Conservation (phyloP, 2,888 invertebrate genomes). For the Lymantria dispar region DNA sequence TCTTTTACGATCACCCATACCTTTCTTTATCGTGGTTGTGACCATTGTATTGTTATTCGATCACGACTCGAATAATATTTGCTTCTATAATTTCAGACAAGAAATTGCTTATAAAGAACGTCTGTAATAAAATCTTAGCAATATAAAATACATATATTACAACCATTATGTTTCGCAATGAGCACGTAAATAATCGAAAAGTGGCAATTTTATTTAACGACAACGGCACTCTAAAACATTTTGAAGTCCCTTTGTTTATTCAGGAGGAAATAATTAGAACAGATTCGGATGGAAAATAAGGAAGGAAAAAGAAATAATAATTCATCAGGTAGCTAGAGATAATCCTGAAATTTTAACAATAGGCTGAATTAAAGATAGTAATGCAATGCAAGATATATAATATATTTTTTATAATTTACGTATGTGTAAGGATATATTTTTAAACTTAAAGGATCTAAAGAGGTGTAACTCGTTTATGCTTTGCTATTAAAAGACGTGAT, state of each 20-base stretch:
- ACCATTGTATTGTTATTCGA: no score
- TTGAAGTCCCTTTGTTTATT: constrained; percentile 62
- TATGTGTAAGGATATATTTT: no score
- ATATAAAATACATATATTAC: not conserved
- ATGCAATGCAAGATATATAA: constrained; percentile 3
- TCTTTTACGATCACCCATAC: no score
- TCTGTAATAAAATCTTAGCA: no score
- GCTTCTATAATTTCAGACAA: no score
- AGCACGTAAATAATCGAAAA: constrained; percentile 26
- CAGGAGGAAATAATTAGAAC: constrained; percentile 75
- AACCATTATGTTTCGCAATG: constrained; percentile 4
- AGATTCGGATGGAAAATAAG: constrained; percentile 52
- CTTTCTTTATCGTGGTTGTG: no score
- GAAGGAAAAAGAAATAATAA: constrained; percentile 62
- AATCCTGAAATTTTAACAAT: constrained; percentile 67
- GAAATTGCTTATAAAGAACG: no score
- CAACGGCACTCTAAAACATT: constrained; percentile 31
- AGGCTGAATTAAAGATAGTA: constrained; percentile 9
- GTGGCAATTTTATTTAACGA: constrained; percentile 29
- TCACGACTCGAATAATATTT: no score
- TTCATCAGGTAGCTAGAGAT: constrained; percentile 69
- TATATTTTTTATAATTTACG: not conserved
- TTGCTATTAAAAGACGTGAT: no score
- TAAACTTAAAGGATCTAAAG: no score
- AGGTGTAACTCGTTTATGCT: no score